These are phyloP conservation scores for Spodoptera littoralis DNA, from an alignment of 2,888 invertebrate species.

Conservation along the genomic window DNA sequence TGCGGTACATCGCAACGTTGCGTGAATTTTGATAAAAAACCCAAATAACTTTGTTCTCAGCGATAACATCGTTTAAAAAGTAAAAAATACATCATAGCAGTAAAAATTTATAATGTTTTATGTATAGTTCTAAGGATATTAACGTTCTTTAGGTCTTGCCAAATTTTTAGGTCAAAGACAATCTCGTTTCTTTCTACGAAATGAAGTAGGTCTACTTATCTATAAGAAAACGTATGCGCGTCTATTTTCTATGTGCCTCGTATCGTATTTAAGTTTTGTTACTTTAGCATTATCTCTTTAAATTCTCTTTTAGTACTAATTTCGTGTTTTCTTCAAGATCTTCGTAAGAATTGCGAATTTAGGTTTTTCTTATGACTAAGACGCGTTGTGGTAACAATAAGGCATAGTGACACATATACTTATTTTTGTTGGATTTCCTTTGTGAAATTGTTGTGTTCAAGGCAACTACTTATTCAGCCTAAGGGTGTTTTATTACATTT, in stretches of 20 bases:
- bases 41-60: conserved; percentile 7
- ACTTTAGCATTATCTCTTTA: background rate
- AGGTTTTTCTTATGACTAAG: background rate
- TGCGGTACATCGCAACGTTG: conserved; percentile 27
- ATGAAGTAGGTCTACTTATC: conserved; percentile 1
- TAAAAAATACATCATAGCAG: too few relatives aligned
- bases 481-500: too few relatives aligned
- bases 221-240: conserved; percentile 1
- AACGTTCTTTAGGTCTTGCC: background rate
- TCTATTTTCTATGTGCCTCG: background rate
- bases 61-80: background rate
- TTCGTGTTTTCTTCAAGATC: background rate
- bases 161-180: conserved; percentile 32
- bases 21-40: conserved; percentile 22
- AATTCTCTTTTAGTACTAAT: background rate
- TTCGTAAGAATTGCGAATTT: conserved; percentile 4
- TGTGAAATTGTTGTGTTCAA: conserved; percentile 4
- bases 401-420: conserved; percentile 12
- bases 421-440: conserved; percentile 12
- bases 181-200: background rate
- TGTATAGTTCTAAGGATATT: background rate
- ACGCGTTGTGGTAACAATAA: conserved; percentile 1
- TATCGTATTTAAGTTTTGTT: conserved; percentile 2
- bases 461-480: too few relatives aligned
- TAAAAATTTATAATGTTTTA: too few relatives aligned